Evolutionary conservation across 2,888 invertebrate species (phyloP), one percentile per base, ranked within the genome.

Genomic region (Nomada fabriciana): DNA sequence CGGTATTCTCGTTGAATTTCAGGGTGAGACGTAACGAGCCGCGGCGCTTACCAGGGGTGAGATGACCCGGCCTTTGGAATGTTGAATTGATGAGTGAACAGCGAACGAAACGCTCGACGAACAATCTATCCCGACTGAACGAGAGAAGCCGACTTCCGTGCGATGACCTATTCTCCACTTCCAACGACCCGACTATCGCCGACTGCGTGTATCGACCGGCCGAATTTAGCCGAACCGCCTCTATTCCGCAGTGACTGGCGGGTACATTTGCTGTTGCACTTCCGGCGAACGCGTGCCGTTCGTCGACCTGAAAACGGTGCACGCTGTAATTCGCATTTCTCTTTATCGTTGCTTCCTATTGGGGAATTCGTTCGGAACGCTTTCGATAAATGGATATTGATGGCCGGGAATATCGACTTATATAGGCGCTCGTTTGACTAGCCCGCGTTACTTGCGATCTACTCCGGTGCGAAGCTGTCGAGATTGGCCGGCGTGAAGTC

Each of bases 21-120:
- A 89, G 82, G 86, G 82, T 88, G 87, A 87, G 86, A 80, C 65
- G 70, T 80, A 88, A 86, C 86, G 83, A 80, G 78, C 87, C 83
- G 94, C 94, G 95, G 94, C 95, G 96, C 96, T 96, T 96, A 96
- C 96, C 96, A 96, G 82, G 83, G 76, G 80, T 77, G 76, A 86
- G 82, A 68, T 70, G 83, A 95, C 95, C 94, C 95, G 95, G 95
- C 95, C 95, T 95, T 95, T 95, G 96, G 96, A 96, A 96, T 96
- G 96, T 96, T 95, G 95, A 95, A 95, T 95, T 95, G 95, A 94
- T 94, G 95, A 95, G 94, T 95, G 95, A 94, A 91, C 76, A 80
- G 81, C 87, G 90, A 90, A 94, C 94, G 91, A 89, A 90, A 86
- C 72, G 79, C 79, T 78, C 78, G 65, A 68, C 71, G 72, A 73